A percentile compares a stretch with the other conserved stretches of the same genome.
Evolutionary conservation across 1,140 invertebrate genomes (phyloP).

Genomic region (Triops cancriformis): DNA sequence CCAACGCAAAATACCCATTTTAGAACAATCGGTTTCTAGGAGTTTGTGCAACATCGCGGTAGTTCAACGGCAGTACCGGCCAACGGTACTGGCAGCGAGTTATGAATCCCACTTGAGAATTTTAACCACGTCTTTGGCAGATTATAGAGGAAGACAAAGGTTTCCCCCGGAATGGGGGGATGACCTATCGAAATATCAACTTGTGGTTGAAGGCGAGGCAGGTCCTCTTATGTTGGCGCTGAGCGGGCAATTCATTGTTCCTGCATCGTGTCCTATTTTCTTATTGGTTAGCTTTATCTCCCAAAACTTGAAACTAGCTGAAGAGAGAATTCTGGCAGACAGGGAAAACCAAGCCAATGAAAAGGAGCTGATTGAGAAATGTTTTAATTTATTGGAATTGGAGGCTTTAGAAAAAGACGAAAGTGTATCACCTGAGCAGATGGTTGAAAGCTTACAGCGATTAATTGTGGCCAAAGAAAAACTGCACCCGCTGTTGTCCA

Average conservation of each 20-base stretch:
- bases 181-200: conserved; percentile 60
- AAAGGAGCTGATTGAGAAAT: conserved; percentile 55
- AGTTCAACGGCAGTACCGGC: conserved; percentile 79
- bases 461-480: conserved; percentile 50
- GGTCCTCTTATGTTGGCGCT: conserved; percentile 87
- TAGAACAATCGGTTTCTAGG: conserved; percentile 68
- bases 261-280: conserved; percentile 74
- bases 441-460: conserved; percentile 71
- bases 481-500: conserved; percentile 40
- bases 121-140: conserved; percentile 69
- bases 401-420: conserved; percentile 72
- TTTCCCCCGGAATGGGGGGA: conserved; percentile 56
- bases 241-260: conserved; percentile 84
- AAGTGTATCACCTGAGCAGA: conserved; percentile 75
- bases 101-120: conserved; percentile 73
- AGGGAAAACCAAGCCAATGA: conserved; percentile 70
- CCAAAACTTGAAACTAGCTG: conserved; percentile 63
- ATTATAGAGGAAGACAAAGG: conserved; percentile 58
- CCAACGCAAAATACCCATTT: conserved; percentile 62
- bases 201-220: conserved; percentile 85
- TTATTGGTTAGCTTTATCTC: conserved; percentile 75
- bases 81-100: conserved; percentile 67
- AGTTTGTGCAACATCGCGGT: conserved; percentile 72
- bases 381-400: conserved; percentile 56
- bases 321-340: conserved; percentile 58